These are phyloP conservation scores for Aphis gossypii DNA, from an alignment of 1,140 invertebrate species.

Conservation along the genomic window DNA sequence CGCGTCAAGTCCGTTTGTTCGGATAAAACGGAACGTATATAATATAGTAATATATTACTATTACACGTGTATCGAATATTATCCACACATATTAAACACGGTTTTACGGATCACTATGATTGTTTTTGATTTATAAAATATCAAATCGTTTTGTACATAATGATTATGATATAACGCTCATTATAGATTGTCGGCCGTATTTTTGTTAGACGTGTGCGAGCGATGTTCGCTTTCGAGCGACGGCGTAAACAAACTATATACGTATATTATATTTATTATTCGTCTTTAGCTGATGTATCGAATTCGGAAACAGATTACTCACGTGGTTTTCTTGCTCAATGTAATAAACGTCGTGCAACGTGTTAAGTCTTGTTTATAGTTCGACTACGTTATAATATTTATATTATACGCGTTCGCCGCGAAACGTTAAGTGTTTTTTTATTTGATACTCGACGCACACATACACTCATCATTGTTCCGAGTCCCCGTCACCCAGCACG, in stretches of 20 bases:
- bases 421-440: constrained; percentile 17
- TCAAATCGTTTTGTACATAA: no score
- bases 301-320: neutral
- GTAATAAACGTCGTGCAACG: neutral
- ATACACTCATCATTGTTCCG: neutral
- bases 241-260: neutral
- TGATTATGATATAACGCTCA: no score
- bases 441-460: neutral
- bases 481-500: neutral
- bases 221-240: no score
- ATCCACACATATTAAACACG: no score
- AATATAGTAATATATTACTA: no score
- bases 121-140: no score
- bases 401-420: neutral
- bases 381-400: neutral
- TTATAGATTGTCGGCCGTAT: neutral
- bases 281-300: neutral
- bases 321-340: no score
- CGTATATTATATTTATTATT: no score
- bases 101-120: no score
- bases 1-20: no score
- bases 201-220: neutral
- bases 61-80: no score
- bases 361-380: neutral
- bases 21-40: neutral